A percentile compares a stretch with the other conserved stretches of the same genome.
These are phyloP conservation scores for Drosophila guanche DNA, from an alignment of 1,140 invertebrate species.

Conservation along the genomic window DNA sequence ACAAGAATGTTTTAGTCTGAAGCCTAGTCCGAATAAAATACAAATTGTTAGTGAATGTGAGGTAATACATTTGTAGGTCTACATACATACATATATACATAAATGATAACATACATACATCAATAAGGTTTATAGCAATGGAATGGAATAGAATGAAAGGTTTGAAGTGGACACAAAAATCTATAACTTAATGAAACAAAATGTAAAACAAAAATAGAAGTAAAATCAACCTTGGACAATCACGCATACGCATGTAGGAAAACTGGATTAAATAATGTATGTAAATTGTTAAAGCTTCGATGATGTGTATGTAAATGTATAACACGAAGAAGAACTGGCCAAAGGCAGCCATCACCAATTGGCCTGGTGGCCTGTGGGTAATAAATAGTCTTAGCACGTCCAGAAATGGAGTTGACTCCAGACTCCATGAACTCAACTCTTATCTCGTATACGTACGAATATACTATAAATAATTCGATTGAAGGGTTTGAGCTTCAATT, in stretches of 20 bases:
- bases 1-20: slow-evolving; percentile 60
- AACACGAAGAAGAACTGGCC: slow-evolving; percentile 6
- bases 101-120: too few relatives aligned
- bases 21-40: slow-evolving; percentile 45
- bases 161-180: slow-evolving; percentile 20
- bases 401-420: slow-evolving; percentile 29
- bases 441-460: slow-evolving; percentile 8
- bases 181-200: slow-evolving; percentile 29
- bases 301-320: slow-evolving; percentile 10
- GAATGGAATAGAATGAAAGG: slow-evolving; percentile 31
- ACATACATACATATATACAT: too few relatives aligned
- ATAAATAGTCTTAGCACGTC: slow-evolving; percentile 58
- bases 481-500: slow-evolving; percentile 54
- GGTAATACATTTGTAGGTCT: too few relatives aligned
- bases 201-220: slow-evolving; percentile 31
- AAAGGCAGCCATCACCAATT: too few relatives aligned
- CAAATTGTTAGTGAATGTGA: slow-evolving; percentile 31
- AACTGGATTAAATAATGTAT: slow-evolving; percentile 52
- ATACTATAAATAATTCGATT: slow-evolving; percentile 27
- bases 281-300: slow-evolving; percentile 50
- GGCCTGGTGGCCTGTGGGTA: slow-evolving; percentile 35
- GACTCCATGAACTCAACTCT: slow-evolving; percentile 48
- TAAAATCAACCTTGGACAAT: slow-evolving; percentile 74
- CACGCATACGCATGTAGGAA: slow-evolving; percentile 68
- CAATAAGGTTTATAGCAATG: slow-evolving; percentile 20